These are phyloP conservation scores for Capitella teleta DNA, from an alignment of 1,140 invertebrate species.

Conservation along the genomic window DNA sequence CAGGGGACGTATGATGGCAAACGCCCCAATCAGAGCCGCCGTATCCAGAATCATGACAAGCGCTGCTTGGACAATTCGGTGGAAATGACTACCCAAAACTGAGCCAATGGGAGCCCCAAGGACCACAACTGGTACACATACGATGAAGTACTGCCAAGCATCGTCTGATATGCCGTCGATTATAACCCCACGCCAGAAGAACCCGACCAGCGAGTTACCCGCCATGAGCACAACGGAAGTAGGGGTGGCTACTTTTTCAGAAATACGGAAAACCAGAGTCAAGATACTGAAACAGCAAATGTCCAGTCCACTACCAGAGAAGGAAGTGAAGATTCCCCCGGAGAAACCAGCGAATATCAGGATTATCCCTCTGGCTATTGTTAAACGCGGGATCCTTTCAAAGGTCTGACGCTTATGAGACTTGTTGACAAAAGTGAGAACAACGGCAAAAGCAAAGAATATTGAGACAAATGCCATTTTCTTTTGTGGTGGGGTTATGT, in stretches of 20 bases:
- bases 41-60: slow-evolving; percentile 26
- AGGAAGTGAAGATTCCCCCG: slow-evolving; percentile 26
- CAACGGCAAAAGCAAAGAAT: slow-evolving; percentile 26
- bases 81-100: slow-evolving; percentile 31
- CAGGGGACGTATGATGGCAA: slow-evolving; percentile 15
- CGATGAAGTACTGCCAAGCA: slow-evolving; percentile 26
- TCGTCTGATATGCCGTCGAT: slow-evolving; percentile 24
- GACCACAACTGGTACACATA: slow-evolving; percentile 25
- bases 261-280: slow-evolving; percentile 27
- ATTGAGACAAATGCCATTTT: slow-evolving; percentile 29
- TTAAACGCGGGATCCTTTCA: neutral
- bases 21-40: slow-evolving; percentile 24
- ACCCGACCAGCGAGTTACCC: slow-evolving; percentile 21
- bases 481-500: slow-evolving; percentile 17
- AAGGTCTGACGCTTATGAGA: neutral
- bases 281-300: slow-evolving; percentile 27
- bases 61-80: slow-evolving; percentile 26
- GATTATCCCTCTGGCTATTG: slow-evolving; percentile 4
- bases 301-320: slow-evolving; percentile 24
- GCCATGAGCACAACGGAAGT: slow-evolving; percentile 31
- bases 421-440: slow-evolving; percentile 21
- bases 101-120: slow-evolving; percentile 26
- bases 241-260: slow-evolving; percentile 31
- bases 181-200: slow-evolving; percentile 29
- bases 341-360: slow-evolving; percentile 21